These are phyloP conservation scores for Rhea americana DNA, from an alignment of 2,113 vertebrate genomes.

Conservation along the genomic window DNA sequence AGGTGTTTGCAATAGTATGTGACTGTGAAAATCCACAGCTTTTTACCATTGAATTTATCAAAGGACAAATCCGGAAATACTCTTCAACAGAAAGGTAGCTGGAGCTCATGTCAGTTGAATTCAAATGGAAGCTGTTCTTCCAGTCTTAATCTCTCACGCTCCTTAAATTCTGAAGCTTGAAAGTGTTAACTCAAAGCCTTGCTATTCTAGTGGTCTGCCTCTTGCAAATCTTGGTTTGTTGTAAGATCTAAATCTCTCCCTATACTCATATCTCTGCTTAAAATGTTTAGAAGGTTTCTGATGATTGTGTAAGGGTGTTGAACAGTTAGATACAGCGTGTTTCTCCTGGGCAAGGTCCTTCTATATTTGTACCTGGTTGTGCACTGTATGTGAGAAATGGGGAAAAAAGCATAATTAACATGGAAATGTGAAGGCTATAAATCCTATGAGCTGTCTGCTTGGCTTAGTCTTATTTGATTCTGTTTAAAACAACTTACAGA, in stretches of 20 bases:
- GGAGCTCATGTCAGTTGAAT: background rate
- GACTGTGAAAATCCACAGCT: slow-evolving; percentile 95
- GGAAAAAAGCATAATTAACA: background rate
- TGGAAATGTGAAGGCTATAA: background rate
- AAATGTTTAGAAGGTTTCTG: background rate
- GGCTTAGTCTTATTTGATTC: slow-evolving; percentile 5
- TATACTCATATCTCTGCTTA: background rate
- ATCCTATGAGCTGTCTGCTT: background rate
- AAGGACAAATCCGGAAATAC: slow-evolving; percentile 94
- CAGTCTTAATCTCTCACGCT: background rate
- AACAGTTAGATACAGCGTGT: background rate
- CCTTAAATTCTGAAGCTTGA: background rate
- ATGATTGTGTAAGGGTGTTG: rapidly evolving
- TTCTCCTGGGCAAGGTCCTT: background rate
- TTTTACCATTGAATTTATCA: slow-evolving; percentile 96
- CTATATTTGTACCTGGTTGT: background rate
- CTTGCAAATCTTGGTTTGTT: background rate
- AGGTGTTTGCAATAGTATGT: slow-evolving; percentile 97
- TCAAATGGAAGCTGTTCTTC: background rate
- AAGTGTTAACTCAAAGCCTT: background rate
- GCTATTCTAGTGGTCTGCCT: background rate
- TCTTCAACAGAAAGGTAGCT: slow-evolving; percentile 96
- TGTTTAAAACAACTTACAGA: slow-evolving; percentile 39
- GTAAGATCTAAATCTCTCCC: background rate
- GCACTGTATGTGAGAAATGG: background rate